Evolutionary conservation across 2,797 vertebrate genomes (phyloP).

Genomic region (Pseudocheirus occidentalis): DNA sequence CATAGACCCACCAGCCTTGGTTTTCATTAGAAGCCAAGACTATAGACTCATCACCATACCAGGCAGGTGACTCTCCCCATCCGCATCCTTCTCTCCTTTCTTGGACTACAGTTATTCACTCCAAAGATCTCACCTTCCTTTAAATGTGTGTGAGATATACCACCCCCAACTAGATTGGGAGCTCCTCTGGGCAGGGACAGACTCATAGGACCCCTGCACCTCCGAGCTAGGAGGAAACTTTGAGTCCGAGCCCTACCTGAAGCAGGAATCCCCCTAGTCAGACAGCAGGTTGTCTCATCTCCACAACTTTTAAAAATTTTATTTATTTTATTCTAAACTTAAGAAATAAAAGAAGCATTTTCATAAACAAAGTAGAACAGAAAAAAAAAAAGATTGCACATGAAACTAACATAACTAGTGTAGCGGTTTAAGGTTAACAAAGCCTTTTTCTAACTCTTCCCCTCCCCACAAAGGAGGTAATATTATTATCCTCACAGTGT

Average conservation of each 20-base stretch:
- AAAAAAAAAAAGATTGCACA: background rate
- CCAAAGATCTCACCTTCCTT: background rate
- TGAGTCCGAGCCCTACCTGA: background rate
- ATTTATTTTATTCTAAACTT: background rate
- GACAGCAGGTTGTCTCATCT: background rate
- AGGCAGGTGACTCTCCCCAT: background rate
- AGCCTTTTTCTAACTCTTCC: background rate
- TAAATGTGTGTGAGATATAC: background rate
- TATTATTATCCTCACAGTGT: background rate
- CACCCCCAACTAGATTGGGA: background rate
- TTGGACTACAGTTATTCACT: background rate
- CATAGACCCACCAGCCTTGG: background rate
- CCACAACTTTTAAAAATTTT: background rate
- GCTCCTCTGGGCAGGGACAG: background rate
- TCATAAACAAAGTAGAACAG: background rate
- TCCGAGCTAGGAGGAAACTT: background rate
- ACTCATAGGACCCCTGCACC: background rate
- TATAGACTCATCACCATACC: background rate
- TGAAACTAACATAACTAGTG: background rate
- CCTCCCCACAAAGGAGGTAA: background rate
- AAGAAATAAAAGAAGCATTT: background rate
- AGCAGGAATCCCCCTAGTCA: background rate
- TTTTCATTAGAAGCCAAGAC: background rate
- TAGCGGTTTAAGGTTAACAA: background rate
- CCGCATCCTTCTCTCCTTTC: background rate